Evolutionary conservation across 2,888 invertebrate genomes (phyloP).

Genomic region (Crematogaster levior): DNA sequence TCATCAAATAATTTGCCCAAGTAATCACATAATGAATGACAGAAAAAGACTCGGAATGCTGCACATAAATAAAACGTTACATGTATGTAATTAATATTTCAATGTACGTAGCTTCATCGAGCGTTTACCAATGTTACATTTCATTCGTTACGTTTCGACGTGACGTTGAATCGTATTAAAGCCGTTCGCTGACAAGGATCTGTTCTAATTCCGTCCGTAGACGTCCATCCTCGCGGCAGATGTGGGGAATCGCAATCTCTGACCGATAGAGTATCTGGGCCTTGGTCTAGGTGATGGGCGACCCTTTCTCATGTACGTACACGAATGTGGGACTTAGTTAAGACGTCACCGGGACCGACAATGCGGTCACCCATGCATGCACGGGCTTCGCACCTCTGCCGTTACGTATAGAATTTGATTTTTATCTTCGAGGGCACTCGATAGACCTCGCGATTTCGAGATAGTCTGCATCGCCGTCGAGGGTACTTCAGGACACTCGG

Average conservation of each 20-base stretch:
- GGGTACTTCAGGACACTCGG: conserved; percentile 77
- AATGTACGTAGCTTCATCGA: conserved; percentile 5
- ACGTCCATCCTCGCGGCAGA: conserved; percentile 71
- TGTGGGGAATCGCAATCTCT: conserved; percentile 68
- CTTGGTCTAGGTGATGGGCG: conserved; percentile 39
- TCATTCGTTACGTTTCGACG: not conserved
- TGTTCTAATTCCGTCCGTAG: conserved; percentile 44
- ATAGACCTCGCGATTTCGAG: conserved; percentile 83
- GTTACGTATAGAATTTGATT: conserved; percentile 81
- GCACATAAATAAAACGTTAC: not conserved
- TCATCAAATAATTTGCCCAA: not conserved
- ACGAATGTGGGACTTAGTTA: conserved; percentile 68
- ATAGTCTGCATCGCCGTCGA: conserved; percentile 82
- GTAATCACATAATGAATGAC: not conserved
- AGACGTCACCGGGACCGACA: conserved; percentile 82
- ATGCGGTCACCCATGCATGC: conserved; percentile 84
- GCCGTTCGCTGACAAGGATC: conserved; percentile 60
- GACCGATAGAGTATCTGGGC: conserved; percentile 57
- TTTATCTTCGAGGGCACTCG: conserved; percentile 85
- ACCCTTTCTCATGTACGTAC: conserved; percentile 53
- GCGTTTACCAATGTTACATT: not conserved
- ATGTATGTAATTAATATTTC: conserved; percentile 4
- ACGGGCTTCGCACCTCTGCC: conserved; percentile 84
- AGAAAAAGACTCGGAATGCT: not conserved
- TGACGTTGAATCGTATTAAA: conserved; percentile 64